phyloP scores from a whole-genome alignment of 2,113 vertebrate genomes.

The Pluvialis apricaria region DNA sequence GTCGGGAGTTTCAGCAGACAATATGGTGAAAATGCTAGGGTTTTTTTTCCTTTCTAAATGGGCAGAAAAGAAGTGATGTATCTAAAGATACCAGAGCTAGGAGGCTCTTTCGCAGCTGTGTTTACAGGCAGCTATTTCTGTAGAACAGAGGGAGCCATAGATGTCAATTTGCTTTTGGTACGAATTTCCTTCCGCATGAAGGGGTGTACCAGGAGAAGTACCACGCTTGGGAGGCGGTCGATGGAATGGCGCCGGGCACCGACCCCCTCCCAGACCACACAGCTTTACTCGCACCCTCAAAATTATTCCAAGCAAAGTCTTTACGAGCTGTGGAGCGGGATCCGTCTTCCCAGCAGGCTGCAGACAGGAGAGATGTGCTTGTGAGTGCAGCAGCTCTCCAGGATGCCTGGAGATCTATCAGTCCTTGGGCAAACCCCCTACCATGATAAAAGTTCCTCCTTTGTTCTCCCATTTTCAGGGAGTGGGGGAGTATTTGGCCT shows the following conservation, averaged over 20 bases:
- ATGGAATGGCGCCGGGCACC: accelerated
- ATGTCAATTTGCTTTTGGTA: not conserved
- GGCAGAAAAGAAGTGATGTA: not conserved
- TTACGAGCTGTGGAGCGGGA: not conserved
- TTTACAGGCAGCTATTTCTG: slow-evolving; percentile 47
- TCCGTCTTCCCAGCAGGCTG: not conserved
- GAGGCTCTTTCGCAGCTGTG: not conserved
- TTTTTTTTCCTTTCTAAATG: not conserved
- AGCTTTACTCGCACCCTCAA: not conserved
- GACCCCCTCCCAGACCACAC: not conserved
- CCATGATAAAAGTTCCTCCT: not conserved
- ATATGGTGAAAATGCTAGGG: not conserved
- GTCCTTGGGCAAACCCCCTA: not conserved
- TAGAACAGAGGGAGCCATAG: not conserved
- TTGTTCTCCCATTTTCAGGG: not conserved
- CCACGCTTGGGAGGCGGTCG: not conserved
- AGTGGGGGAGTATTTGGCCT: not conserved
- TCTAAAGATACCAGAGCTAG: not conserved
- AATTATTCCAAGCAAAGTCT: not conserved
- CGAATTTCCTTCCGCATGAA: not conserved
- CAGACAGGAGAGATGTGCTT: not conserved
- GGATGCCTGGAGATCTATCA: not conserved
- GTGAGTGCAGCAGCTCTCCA: not conserved
- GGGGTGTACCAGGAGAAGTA: not conserved
- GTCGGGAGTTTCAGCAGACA: not conserved